Conservation (phyloP, 2,113 vertebrate species). For the Laticauda colubrina region DNA sequence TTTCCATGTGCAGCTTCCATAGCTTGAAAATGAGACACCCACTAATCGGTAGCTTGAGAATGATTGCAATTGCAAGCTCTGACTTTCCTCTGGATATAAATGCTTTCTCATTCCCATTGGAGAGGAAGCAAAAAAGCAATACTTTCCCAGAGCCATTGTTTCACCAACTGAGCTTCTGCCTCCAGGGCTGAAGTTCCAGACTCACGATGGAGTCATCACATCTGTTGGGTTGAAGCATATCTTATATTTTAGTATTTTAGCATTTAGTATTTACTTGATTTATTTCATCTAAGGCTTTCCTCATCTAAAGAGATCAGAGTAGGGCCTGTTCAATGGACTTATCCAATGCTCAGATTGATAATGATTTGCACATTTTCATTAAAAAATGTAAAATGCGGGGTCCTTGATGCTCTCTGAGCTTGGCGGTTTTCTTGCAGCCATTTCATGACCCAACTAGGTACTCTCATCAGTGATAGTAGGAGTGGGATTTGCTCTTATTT, state of each 20-base stretch:
- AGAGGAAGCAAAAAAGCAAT: neutral
- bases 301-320: neutral
- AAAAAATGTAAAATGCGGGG: neutral
- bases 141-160: neutral
- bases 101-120: neutral
- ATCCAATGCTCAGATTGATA: neutral
- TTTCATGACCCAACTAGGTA: no score
- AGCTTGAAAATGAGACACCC: neutral
- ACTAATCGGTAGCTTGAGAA: constrained; percentile 1
- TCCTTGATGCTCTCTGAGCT: no score
- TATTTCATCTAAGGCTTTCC: neutral
- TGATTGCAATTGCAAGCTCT: neutral
- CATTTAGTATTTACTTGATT: no score
- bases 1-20: accelerated
- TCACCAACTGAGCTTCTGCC: neutral
- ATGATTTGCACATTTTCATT: neutral
- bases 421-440: no score
- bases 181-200: neutral
- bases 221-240: neutral
- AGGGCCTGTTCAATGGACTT: neutral
- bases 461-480: neutral
- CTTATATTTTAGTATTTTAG: no score
- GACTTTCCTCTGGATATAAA: neutral
- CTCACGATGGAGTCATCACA: neutral
- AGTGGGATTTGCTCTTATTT: neutral